A percentile compares a stretch with the other conserved stretches of the same genome.
Evolutionary conservation across 2,113 vertebrate species (phyloP).

Genomic region (Cardinalis cardinalis): DNA sequence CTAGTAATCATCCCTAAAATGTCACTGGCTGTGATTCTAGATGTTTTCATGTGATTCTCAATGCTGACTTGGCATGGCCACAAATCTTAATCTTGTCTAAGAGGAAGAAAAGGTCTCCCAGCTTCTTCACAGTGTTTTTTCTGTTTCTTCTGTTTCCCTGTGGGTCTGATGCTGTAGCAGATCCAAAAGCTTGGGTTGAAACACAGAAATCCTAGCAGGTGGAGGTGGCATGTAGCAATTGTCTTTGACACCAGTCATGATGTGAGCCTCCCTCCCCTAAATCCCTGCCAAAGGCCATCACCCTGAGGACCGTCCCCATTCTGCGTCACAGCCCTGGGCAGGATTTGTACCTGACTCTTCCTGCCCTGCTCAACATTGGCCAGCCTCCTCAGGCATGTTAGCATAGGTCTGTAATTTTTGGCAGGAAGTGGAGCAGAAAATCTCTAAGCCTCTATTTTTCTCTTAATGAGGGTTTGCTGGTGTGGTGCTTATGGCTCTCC

Average conservation of each 20-base stretch:
- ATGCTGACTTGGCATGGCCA: background rate
- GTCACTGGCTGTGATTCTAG: background rate
- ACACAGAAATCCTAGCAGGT: background rate
- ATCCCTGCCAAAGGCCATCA: background rate
- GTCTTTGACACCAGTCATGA: background rate
- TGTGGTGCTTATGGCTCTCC: background rate
- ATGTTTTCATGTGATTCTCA: background rate
- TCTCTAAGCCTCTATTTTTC: background rate
- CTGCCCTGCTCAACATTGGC: background rate
- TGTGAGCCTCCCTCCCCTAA: background rate
- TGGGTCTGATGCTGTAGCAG: background rate
- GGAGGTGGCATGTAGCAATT: background rate
- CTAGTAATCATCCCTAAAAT: background rate
- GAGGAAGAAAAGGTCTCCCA: background rate
- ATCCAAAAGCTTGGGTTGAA: background rate
- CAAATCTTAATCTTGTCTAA: background rate
- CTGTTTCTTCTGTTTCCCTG: fast-evolving
- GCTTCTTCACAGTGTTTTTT: background rate
- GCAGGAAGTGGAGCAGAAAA: conserved; percentile 17
- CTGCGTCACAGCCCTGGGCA: fast-evolving
- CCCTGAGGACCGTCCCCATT: background rate
- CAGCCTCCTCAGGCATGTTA: background rate
- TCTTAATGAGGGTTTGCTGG: background rate
- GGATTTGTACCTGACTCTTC: background rate
- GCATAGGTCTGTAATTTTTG: background rate